Conservation (phyloP, 2,113 vertebrate species). For the Donacobius atricapilla region DNA sequence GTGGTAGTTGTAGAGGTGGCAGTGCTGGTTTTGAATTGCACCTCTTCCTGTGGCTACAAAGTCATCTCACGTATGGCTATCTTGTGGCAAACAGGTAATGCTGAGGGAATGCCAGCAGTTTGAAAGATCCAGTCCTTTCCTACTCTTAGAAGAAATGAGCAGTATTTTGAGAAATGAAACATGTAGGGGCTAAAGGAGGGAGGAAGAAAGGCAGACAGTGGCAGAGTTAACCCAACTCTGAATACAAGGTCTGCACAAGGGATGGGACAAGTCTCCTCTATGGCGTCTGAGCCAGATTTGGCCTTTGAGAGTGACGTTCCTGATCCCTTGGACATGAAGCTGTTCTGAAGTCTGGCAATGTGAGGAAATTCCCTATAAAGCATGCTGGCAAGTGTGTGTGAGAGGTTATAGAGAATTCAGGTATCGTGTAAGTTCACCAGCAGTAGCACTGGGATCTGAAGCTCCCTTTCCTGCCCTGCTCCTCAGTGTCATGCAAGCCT, state of each 20-base stretch:
- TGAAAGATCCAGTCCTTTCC: neutral
- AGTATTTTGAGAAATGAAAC: neutral
- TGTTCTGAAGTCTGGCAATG: neutral
- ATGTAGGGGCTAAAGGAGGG: neutral
- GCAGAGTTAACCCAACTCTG: neutral
- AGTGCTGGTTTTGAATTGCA: neutral
- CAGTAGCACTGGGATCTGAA: neutral
- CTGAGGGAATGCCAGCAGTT: neutral
- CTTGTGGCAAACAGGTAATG: neutral
- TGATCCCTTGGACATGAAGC: neutral
- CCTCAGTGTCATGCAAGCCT: neutral
- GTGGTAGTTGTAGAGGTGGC: neutral
- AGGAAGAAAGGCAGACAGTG: neutral
- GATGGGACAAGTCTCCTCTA: neutral
- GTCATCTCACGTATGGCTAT: neutral
- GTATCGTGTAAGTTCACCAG: neutral
- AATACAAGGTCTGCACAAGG: neutral
- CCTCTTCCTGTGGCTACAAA: neutral
- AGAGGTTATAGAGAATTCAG: neutral
- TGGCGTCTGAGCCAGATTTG: neutral
- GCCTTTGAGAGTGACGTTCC: rapidly evolving
- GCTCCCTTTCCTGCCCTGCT: neutral
- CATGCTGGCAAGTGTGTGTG: neutral
- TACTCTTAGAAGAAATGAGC: neutral
- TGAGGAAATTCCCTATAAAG: neutral